phyloP scores from a whole-genome alignment of 2,888 invertebrate species.

The Nomada ruficornis region DNA sequence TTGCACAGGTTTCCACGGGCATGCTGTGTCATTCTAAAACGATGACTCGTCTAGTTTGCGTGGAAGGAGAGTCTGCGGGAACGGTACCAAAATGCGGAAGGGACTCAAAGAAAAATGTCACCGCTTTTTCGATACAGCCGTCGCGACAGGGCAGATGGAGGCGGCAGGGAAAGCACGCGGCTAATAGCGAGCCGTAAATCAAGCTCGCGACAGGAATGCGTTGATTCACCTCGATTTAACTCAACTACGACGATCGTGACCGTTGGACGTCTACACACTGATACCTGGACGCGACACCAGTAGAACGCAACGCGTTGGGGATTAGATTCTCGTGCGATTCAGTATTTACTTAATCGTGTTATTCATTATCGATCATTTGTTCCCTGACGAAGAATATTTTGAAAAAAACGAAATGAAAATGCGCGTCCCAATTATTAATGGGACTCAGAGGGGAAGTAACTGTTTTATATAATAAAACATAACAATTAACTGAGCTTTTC shows the following conservation, averaged over 20 bases:
- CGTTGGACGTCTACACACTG: constrained; percentile 32
- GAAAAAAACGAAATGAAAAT: neutral
- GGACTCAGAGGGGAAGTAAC: no score
- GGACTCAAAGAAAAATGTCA: constrained; percentile 64
- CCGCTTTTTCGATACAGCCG: constrained; percentile 51
- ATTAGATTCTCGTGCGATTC: no score
- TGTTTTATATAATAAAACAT: no score
- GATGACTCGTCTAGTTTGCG: constrained; percentile 61
- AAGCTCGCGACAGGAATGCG: constrained; percentile 58
- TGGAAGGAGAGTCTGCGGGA: constrained; percentile 9
- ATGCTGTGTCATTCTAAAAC: constrained; percentile 53
- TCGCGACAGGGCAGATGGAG: constrained; percentile 24
- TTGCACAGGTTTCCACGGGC: constrained; percentile 2
- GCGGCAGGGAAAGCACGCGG: constrained; percentile 32
- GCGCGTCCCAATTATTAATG: neutral
- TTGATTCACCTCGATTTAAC: constrained; percentile 60
- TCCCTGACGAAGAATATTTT: neutral
- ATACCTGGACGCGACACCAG: neutral
- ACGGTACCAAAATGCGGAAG: constrained; percentile 50
- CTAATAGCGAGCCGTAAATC: constrained; percentile 65
- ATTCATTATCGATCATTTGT: neutral
- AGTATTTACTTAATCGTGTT: neutral
- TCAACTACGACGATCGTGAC: constrained; percentile 43
- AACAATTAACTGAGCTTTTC: no score
- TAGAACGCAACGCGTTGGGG: no score